Conservation (phyloP, 2,113 vertebrate species). For the Otus sunia region DNA sequence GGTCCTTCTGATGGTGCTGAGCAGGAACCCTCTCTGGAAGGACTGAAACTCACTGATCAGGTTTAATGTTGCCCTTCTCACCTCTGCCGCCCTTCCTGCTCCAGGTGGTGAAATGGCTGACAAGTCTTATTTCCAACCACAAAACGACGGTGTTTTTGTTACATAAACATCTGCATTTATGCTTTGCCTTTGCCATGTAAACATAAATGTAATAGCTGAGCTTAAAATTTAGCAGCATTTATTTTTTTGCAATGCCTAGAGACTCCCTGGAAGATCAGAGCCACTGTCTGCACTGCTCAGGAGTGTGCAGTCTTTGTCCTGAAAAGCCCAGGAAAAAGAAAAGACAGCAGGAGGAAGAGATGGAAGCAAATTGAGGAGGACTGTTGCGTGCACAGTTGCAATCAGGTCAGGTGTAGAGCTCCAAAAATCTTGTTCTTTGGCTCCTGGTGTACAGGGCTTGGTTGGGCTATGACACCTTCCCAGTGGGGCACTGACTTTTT, state of each 20-base stretch:
- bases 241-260: background rate
- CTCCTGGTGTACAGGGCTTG: background rate
- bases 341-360: background rate
- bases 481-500: background rate
- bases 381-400: background rate
- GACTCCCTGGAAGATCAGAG: background rate
- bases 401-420: background rate
- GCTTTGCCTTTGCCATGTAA: background rate
- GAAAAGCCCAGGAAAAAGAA: background rate
- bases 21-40: background rate
- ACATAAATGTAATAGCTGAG: background rate
- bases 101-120: background rate
- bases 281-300: background rate
- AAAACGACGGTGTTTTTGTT: background rate
- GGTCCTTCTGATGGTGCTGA: background rate
- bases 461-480: background rate
- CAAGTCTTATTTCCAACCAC: background rate
- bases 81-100: background rate
- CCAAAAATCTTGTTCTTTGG: background rate
- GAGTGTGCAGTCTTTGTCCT: background rate
- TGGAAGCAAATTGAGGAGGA: background rate
- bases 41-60: background rate
- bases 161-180: background rate
- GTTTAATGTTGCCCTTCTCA: background rate
- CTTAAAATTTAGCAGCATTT: accelerated